Evolutionary conservation across 2,888 invertebrate species (phyloP).

Genomic region (Sminthurinus aureus): DNA sequence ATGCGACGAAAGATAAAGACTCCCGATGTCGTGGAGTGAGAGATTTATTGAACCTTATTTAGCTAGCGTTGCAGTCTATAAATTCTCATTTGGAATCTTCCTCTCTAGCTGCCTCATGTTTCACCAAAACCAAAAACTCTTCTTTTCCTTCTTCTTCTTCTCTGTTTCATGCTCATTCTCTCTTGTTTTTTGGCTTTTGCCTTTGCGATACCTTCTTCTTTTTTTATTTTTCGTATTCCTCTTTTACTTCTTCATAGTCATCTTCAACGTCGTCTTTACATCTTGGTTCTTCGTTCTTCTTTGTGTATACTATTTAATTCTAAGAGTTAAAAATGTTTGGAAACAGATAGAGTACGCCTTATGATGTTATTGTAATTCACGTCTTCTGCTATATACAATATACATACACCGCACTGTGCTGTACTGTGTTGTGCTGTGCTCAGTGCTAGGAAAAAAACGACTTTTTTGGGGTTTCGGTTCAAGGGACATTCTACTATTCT

Average conservation of each 20-base stretch:
- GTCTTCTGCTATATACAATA: neutral
- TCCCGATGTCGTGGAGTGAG: constrained; percentile 49
- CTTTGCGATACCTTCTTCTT: constrained; percentile 1
- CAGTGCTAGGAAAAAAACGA: neutral
- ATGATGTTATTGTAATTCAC: neutral
- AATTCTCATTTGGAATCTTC: constrained; percentile 49
- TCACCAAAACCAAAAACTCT: constrained; percentile 27
- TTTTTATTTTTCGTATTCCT: neutral
- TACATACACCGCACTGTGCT: neutral
- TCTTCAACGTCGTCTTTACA: neutral
- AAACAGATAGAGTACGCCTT: neutral
- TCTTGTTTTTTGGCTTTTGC: neutral
- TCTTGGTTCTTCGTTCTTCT: neutral
- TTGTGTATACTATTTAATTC: neutral
- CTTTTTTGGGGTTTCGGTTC: constrained; percentile 22
- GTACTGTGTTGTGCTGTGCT: neutral
- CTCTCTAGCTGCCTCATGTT: constrained; percentile 40
- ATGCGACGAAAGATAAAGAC: constrained; percentile 52
- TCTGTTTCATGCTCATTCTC: neutral
- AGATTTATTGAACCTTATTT: constrained; percentile 53
- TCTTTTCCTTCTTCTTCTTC: neutral
- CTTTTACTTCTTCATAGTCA: neutral
- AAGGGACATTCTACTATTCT: constrained; percentile 17
- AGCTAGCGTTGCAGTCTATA: constrained; percentile 52
- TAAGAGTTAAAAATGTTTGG: neutral